phyloP scores from a whole-genome alignment of 1,140 invertebrate species.

The Scaptomyza graminum region DNA sequence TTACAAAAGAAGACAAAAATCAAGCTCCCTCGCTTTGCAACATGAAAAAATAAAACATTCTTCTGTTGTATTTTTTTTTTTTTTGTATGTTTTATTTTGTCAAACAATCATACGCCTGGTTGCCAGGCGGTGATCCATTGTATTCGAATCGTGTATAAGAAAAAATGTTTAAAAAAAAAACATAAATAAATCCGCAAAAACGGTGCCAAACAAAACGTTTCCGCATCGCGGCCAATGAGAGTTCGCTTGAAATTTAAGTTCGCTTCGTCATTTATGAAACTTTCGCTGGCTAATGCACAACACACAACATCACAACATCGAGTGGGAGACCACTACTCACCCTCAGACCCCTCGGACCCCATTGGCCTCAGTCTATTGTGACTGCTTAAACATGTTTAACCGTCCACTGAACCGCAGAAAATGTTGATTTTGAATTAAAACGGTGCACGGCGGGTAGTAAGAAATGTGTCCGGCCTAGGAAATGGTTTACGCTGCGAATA shows the following conservation, averaged over 20 bases:
- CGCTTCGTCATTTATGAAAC: conserved; percentile 39
- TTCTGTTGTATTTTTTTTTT: conserved; percentile 4
- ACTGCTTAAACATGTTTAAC: conserved; percentile 78
- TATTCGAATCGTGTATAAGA: conserved; percentile 38
- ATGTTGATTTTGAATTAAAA: conserved; percentile 82
- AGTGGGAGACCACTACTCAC: background rate
- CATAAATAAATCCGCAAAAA: conserved; percentile 28
- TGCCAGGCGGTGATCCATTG: conserved; percentile 52
- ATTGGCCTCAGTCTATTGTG: conserved; percentile 36
- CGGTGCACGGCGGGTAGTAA: conserved; percentile 43
- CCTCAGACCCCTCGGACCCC: background rate
- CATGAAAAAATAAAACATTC: conserved; percentile 6
- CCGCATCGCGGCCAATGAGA: conserved; percentile 27
- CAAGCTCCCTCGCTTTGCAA: background rate
- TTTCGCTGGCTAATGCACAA: conserved; percentile 41
- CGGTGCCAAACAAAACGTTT: conserved; percentile 50
- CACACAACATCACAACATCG: conserved; percentile 30
- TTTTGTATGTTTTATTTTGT: conserved; percentile 25
- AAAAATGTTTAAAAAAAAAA: conserved; percentile 9
- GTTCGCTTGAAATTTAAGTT: conserved; percentile 24
- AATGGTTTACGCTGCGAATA: conserved; percentile 24
- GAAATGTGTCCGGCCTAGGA: conserved; percentile 60
- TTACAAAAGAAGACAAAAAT: background rate
- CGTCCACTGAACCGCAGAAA: conserved; percentile 79
- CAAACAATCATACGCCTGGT: conserved; percentile 76